Evolutionary conservation across 2,113 vertebrate genomes (phyloP).

Genomic region (Tragelaphus buxtoni): DNA sequence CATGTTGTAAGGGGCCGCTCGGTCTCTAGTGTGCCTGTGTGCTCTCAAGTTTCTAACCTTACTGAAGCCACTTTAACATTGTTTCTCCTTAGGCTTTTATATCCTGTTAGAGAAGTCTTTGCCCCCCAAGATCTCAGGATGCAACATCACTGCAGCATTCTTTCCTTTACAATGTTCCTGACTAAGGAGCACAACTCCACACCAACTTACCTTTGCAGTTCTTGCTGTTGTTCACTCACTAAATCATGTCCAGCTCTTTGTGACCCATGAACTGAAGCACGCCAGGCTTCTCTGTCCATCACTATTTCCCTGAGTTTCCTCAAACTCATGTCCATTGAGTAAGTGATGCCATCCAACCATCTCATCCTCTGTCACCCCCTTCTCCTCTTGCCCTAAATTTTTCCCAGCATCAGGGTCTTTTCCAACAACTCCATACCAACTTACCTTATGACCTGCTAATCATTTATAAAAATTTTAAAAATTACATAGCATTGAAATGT

Average conservation of each 20-base stretch:
- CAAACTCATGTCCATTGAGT: background rate
- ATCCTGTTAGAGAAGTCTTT: background rate
- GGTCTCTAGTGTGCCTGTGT: background rate
- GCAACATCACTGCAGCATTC: background rate
- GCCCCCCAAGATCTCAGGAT: background rate
- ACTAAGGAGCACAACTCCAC: background rate
- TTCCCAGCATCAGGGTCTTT: background rate
- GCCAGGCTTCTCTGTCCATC: background rate
- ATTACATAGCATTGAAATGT: background rate
- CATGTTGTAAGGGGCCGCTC: background rate
- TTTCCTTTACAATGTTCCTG: background rate
- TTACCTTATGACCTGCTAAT: background rate
- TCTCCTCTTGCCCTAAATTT: background rate
- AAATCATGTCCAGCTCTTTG: background rate
- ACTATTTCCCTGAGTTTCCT: background rate
- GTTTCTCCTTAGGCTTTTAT: background rate
- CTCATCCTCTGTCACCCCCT: background rate
- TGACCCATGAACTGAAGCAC: background rate
- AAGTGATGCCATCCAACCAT: background rate
- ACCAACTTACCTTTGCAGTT: background rate
- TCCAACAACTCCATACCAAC: background rate
- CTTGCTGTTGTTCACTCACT: background rate
- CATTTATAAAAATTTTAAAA: background rate
- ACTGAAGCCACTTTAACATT: background rate
- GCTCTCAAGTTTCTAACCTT: background rate